Evolutionary conservation across 92 coral and sea anemone species (phyloP), one percentile per base, ranked within the genome.

Genomic region (Scolanthus callimorphus): DNA sequence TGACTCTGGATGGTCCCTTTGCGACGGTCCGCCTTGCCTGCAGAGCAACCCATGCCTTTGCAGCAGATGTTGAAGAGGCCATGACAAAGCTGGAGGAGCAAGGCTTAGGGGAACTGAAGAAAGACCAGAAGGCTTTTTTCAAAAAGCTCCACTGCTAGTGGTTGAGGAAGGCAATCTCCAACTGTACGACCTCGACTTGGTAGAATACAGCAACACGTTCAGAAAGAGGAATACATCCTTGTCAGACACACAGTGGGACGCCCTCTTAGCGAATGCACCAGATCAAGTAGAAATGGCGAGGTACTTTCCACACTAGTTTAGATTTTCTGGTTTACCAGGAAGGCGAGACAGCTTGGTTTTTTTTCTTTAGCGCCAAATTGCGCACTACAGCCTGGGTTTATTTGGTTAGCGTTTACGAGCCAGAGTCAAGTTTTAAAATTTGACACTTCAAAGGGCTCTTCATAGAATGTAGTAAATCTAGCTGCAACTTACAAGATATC

Each of bases 61-160:
- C 49, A 3, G 11, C 50, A 13, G 44, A 28, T 11, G 65, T 59
- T 2, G 13, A 20, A 19, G 25, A 49, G 11, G 65, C 51, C 11
- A 59, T 59, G 65, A 52, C 38, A 0, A 59, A 59, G 65, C 31
- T 59, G 11, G 50, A 59, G 51, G 43, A 31, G 19, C 29, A 39
- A 41, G 20, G 3, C 25, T 41, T 59, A 17, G 65, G 65, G 29
- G 44, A 37, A 20, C 0, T 59, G 11, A 39, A 59, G 2, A 12
- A 21, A 3, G 65, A 59, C n/a, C 52, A 38, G 17, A 60, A 45
- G n/a, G 39, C 51, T 19, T 60, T 60, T 31, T 60, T n/a, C 20
- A 60, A 25, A 3, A n/a, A 39, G 24, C 27, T 6, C 66, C 29
- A 13, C 20, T 60, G 17, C 17, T 4, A 3, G 53, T 25, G 12